Conservation (phyloP, 2,113 vertebrate species). For the Zapus hudsonius region DNA sequence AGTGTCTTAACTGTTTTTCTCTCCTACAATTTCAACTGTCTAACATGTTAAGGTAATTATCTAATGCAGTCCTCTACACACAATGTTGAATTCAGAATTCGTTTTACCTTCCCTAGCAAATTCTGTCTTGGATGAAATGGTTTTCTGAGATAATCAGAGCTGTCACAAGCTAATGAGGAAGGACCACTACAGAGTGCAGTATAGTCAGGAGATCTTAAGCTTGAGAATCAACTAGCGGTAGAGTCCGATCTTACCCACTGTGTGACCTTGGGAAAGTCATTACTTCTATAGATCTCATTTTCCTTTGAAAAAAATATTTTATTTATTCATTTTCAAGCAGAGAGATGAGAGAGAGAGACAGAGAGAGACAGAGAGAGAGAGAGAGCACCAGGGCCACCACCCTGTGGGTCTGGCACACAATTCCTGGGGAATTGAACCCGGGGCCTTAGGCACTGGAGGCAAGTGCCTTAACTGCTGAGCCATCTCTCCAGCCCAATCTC, state of each 20-base stretch:
- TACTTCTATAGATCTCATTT: not conserved
- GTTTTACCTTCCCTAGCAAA: constrained; percentile 12
- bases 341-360: no score
- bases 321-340: no score
- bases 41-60: constrained; percentile 57
- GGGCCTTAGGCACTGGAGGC: no score
- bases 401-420: no score
- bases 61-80: not conserved
- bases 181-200: not conserved
- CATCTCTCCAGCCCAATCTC: no score
- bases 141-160: not conserved
- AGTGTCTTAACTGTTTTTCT: constrained; percentile 61
- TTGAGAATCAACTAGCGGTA: not conserved
- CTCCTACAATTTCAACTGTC: constrained; percentile 64
- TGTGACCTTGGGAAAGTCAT: not conserved
- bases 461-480: no score
- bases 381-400: no score
- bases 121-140: not conserved
- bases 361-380: no score
- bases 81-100: constrained; percentile 46
- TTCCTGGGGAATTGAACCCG: no score
- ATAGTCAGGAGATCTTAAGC: not conserved
- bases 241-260: not conserved
- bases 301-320: no score
- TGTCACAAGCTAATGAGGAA: not conserved